Base-by-base conservation (phyloP, 2,797 vertebrate species). In the Sarcoramphus papa region DNA sequence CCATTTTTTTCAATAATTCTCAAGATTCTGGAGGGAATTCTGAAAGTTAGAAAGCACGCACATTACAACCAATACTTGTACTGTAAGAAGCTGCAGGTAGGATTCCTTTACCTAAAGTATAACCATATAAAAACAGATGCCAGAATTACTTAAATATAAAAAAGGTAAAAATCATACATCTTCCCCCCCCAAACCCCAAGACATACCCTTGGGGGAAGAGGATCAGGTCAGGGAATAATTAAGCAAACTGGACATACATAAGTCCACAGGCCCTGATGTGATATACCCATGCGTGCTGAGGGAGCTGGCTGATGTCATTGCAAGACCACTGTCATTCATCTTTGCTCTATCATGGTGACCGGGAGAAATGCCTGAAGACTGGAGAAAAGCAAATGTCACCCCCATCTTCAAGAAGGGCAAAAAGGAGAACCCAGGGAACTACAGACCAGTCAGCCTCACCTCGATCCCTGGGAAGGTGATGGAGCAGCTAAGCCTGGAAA, bases 241-340 rank as follows among this genome's bases (percentile, higher is more conserved):
- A 41, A 27, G 21, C 7, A 88, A 37, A 45, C 35, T 27, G 23
- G 9, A 40, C 16, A n/a, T 5, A 6, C 0, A 0, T 35, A 51
- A n/a, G 4, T 50, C 33, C 35, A 27, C 0, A 2, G 51, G 2
- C 12, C 19, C 35, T 60, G 10, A 50, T 10, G 28, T 16, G 5
- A 15, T 45, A 22, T 33, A 50, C 23, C 3, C 19, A 9, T 0
- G 0, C 75, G 33, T 11, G 4, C 6, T 41, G 41, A 65, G 25
- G 5, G 30, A 70, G 33, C 3, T 56, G 4, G 4, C 9, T 59
- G 22, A 9, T 28, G 30, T 30, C 41, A n/a, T 16, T 65, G 17
- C 14, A 75, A n/a, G 23, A 50, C 7, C 11, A 23, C 6, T 45
- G 28, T 28, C 50, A 40, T 16, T 64, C 35, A 30, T 33, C 13